Evolutionary conservation across 2,113 vertebrate species (phyloP).

Genomic region (Indicator indicator): DNA sequence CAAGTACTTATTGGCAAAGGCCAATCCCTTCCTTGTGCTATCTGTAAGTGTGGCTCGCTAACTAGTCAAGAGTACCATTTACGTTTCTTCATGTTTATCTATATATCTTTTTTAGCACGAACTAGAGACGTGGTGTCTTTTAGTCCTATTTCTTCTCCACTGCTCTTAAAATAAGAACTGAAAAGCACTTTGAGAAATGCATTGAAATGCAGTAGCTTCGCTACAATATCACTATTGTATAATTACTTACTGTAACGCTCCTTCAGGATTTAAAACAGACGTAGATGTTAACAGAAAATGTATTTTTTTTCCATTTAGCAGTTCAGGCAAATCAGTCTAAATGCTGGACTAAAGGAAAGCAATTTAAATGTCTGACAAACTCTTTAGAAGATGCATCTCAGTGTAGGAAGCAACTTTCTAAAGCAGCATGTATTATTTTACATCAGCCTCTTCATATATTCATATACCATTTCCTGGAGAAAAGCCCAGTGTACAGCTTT

Average conservation of each 20-base stretch:
- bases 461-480: background rate
- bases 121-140: background rate
- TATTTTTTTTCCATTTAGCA: background rate
- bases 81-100: background rate
- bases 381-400: background rate
- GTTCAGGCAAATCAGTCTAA: background rate
- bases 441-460: background rate
- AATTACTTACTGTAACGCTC: background rate
- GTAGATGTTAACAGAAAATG: background rate
- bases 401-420: background rate
- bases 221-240: background rate
- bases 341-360: background rate
- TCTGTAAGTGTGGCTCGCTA: background rate
- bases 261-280: background rate
- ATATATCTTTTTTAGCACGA: background rate
- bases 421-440: background rate
- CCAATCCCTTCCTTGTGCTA: background rate
- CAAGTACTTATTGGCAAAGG: background rate
- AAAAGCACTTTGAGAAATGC: slow-evolving; percentile 10
- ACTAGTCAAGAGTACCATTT: background rate
- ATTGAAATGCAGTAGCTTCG: background rate
- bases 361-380: background rate
- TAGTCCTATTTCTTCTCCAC: background rate
- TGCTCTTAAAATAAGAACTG: background rate
- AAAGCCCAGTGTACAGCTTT: background rate